Percentiles rank a stretch among this genome's conserved stretches.
These are phyloP conservation scores for Corydoras maculifer DNA, from an alignment of 2,113 vertebrate genomes.

Conservation along the genomic window DNA sequence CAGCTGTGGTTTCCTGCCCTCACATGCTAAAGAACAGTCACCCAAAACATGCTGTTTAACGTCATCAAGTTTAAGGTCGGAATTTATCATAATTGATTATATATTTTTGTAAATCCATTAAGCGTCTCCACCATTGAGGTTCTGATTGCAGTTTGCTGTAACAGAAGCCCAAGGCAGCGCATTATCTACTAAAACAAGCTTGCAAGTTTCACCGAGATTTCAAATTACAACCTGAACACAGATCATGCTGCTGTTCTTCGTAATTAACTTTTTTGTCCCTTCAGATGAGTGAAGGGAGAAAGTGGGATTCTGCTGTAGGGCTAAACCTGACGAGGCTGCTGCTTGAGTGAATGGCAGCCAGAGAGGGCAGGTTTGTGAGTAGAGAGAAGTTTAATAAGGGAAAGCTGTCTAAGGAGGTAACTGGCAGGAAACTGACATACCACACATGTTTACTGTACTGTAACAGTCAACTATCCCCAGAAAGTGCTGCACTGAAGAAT, in stretches of 20 bases:
- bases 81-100: no score
- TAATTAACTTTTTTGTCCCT: constrained; percentile 23
- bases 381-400: constrained; percentile 17
- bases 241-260: background rate
- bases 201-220: constrained; percentile 8
- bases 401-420: constrained; percentile 9
- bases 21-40: no score
- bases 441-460: background rate
- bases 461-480: no score
- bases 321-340: background rate
- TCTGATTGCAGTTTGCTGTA: background rate
- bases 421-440: background rate
- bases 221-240: constrained; percentile 9
- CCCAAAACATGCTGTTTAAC: no score
- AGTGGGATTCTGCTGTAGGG: constrained; percentile 8
- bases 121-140: no score
- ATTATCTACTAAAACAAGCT: constrained; percentile 10
- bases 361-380: constrained; percentile 7
- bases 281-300: constrained; percentile 1
- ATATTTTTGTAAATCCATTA: no score
- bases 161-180: background rate
- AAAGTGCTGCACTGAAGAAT: background rate
- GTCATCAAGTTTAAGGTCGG: no score
- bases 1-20: no score
- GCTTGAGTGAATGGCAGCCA: background rate